Conservation (phyloP, 1,140 invertebrate species). For the Drosophila truncata region DNA sequence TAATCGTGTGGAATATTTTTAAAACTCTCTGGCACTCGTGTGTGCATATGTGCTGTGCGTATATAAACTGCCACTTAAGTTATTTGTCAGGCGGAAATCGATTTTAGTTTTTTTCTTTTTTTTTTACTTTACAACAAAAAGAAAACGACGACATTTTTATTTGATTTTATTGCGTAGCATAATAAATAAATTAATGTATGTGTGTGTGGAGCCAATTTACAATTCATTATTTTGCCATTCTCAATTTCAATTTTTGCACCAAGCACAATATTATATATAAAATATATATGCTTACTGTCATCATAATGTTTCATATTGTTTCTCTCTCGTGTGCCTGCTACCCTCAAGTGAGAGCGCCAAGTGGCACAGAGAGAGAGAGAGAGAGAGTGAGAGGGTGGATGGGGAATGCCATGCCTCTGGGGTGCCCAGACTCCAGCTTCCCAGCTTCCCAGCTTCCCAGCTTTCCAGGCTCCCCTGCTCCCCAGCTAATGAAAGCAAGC, state of each 20-base stretch:
- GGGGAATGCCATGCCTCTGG: conserved; percentile 3
- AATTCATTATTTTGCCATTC: conserved; percentile 75
- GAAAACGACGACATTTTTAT: conserved; percentile 43
- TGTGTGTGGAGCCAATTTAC: conserved; percentile 56
- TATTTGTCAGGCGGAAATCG: conserved; percentile 75
- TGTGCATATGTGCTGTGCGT: conserved; percentile 27
- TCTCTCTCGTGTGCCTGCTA: conserved; percentile 12
- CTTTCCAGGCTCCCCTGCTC: neutral
- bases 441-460: neutral
- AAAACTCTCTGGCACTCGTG: conserved; percentile 35
- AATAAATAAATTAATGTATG: conserved; percentile 60
- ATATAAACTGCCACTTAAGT: conserved; percentile 70
- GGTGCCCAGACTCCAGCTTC: conserved; percentile 3
- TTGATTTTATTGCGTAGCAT: conserved; percentile 70
- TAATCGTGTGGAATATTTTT: conserved; percentile 80
- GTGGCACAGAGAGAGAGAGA: neutral
- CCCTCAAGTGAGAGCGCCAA: conserved; percentile 50
- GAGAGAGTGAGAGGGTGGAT: neutral
- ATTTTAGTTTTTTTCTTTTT: conserved; percentile 70
- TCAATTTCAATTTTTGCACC: conserved; percentile 69
- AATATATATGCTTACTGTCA: conserved; percentile 33
- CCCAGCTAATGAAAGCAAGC: conserved; percentile 41
- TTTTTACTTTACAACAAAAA: conserved; percentile 29
- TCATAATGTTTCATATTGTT: conserved; percentile 76
- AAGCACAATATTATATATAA: neutral